Base-by-base conservation (phyloP, 2,113 vertebrate genomes). In the Campylomormyrus tamandua region DNA sequence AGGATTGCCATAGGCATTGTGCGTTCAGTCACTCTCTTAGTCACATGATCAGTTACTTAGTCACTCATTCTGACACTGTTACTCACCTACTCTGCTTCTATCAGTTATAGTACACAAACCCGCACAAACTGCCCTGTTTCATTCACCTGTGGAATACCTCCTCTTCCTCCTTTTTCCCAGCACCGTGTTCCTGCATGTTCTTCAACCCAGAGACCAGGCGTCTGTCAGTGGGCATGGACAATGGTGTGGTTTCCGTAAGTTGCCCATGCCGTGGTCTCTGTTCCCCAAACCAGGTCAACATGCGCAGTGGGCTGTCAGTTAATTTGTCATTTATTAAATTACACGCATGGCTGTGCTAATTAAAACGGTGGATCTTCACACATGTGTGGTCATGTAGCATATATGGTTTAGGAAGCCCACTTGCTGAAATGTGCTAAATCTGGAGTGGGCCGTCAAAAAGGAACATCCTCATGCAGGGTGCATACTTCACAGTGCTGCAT, bases 171-270 rank as follows among this genome's bases (percentile, higher is more conserved):
- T 87, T 92, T 91, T 93, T 95, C 96, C 92, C 96, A 99, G 98
- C 97, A 92, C 95, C 96, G 87, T 98, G 98, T 96, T 97, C 97
- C 94, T 99, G 98, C 92, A 98, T 99, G 98, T 98, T 97, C 94
- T 98, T 99, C 95, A 99, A 99, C 93, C 98, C 97, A 74, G 98
- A 99, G 96, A 99, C 98, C 91, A 97, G 98, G 94, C 97, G 98
- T 94, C 96, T 99, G 91, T 98, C 98, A 83, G 94, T 99, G 94
- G 98, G 98, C 92, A 97, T 97, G 97, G 98, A 99, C 93, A 99
- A 96, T 93, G 98, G 98, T 95, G 96, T 94, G 91, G 96, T 99
- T 93, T 98, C 97, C 94, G 98, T 99, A 96, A 98, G 98, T 97
- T 94, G 93, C 90, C n/a, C 10, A 4, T 39, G 5, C 9, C 6